Percentiles rank a stretch among this genome's conserved stretches.
These are phyloP conservation scores for Bombus affinis DNA, from an alignment of 1,140 invertebrate genomes.

Conservation along the genomic window DNA sequence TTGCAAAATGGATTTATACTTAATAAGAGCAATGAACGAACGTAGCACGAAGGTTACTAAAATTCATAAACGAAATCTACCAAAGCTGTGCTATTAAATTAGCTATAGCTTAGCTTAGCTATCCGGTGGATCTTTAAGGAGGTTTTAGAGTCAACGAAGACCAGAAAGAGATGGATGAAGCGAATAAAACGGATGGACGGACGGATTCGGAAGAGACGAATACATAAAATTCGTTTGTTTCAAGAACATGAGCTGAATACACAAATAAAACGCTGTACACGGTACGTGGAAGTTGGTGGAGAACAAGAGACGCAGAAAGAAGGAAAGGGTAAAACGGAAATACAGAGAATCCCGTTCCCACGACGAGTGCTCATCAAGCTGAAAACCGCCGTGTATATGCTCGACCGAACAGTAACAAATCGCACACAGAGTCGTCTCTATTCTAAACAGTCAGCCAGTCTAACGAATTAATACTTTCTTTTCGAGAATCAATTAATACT, in stretches of 20 bases:
- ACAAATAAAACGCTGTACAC: not conserved
- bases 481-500: not conserved
- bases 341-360: conserved; percentile 71
- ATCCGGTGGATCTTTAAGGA: too few relatives aligned
- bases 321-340: conserved; percentile 53
- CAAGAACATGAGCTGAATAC: not conserved
- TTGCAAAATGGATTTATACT: too few relatives aligned
- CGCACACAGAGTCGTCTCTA: conserved; percentile 65
- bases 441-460: conserved; percentile 31
- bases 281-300: not conserved
- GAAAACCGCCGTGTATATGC: conserved; percentile 37
- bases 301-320: conserved; percentile 15
- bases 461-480: not conserved
- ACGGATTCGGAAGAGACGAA: conserved; percentile 2
- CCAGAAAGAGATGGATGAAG: too few relatives aligned
- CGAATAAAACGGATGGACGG: too few relatives aligned
- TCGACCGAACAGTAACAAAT: conserved; percentile 55
- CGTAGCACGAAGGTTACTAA: too few relatives aligned
- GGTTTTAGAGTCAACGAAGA: not conserved
- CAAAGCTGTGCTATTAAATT: too few relatives aligned
- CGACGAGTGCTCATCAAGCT: conserved; percentile 69
- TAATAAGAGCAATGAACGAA: too few relatives aligned
- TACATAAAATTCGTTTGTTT: not conserved
- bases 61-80: too few relatives aligned
- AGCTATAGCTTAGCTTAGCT: too few relatives aligned